Evolutionary conservation across 2,888 invertebrate species (phyloP), one percentile per base, ranked within the genome.

Genomic region (Branchipolynoe longqiensis): DNA sequence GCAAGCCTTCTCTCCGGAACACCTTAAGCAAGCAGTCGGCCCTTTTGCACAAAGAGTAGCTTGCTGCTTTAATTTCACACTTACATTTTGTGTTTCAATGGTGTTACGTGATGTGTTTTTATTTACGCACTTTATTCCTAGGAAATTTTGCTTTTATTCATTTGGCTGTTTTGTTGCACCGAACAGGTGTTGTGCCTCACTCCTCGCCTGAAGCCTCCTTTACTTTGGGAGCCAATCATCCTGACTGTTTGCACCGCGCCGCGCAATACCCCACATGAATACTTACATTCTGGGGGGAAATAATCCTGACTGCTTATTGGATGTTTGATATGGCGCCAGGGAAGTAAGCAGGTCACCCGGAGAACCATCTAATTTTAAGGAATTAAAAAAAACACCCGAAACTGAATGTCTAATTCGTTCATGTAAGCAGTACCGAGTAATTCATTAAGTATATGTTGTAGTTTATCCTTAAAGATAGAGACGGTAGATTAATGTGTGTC

Each of bases 231-330:
- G 1, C 18, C 1, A 69, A 69, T 69, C 69, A 69, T 8, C 14
- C 6, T 69, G 1, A 1, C 6, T 36, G 6, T 36, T 69, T 69
- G n/a, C 36, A 1, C 36, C 1, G 25, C 22, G n/a, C 69, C 69
- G 38, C 69, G 38, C 18, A 38, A 69, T 69, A 69, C 22, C 38
- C n/a, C 69, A 38, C 38, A 38, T 33, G 69, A 38, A 69, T 69
- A 36, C 22, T 33, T 48, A 48, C 8, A 48, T n/a, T n/a, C 48
- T 12, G 48, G 48, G 48, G 18, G 48, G 48, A 18, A 48, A 18
- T 48, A 48, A 48, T 48, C 18, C 8, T 48, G 48, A 8, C 18
- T 8, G 18, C 48, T 48, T 48, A 12, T 48, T 48, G 48, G n/a
- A n/a, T n/a, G n/a, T 12, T 48, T 48, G 48, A 48, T 48, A 48